Evolutionary conservation across 2,888 invertebrate genomes (phyloP).

Genomic region (Muschampia plurimacula): DNA sequence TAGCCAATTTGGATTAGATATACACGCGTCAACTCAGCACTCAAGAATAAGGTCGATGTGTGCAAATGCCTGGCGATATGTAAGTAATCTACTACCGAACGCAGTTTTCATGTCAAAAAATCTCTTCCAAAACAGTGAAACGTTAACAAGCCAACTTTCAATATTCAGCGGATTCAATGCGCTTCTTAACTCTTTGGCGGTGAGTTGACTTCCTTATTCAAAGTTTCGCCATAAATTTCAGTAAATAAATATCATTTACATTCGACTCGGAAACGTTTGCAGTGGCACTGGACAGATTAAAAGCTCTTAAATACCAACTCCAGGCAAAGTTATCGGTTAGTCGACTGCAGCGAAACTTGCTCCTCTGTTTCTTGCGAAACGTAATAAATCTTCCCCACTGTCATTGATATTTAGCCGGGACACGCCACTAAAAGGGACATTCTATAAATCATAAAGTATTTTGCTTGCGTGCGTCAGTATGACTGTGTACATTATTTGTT

Average conservation of each 20-base stretch:
- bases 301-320: constrained; percentile 65
- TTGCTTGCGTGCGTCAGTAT: constrained; percentile 50
- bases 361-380: constrained; percentile 67
- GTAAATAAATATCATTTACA: constrained; percentile 54
- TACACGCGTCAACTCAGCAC: no score
- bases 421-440: constrained; percentile 61
- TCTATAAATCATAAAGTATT: constrained; percentile 77
- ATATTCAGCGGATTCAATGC: not conserved
- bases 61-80: no score
- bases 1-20: no score
- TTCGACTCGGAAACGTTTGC: constrained; percentile 53
- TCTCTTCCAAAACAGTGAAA: not conserved
- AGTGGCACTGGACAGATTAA: constrained; percentile 64
- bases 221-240: constrained; percentile 50
- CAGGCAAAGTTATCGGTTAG: constrained; percentile 70
- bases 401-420: constrained; percentile 81
- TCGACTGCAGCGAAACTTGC: constrained; percentile 72
- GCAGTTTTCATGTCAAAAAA: not conserved
- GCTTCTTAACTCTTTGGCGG: not conserved
- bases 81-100: not conserved
- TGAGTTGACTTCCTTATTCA: constrained; percentile 29
- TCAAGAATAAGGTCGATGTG: no score
- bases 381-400: constrained; percentile 82
- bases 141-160: not conserved
- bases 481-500: not conserved